Base-by-base conservation (phyloP, 2,797 vertebrate species). In the Eulemur rubriventer region DNA sequence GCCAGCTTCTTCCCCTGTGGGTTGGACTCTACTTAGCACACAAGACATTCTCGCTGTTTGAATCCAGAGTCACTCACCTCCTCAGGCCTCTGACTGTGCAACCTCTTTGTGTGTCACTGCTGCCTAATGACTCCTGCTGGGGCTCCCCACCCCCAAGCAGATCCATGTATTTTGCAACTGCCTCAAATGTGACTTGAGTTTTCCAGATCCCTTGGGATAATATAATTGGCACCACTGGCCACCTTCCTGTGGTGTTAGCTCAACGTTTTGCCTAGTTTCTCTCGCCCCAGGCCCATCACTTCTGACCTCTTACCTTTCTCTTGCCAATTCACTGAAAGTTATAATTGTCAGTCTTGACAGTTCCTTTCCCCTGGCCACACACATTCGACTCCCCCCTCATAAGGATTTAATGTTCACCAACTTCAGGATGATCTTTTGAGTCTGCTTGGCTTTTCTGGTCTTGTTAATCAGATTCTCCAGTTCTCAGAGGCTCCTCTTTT, bases 401-500 rank as follows among this genome's bases (percentile, higher is more conserved):
- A 30, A 72, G 30, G 46, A 87, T 65, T 81, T 35, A 90, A 79
- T 43, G 22, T 38, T 91, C 50, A 63, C 18, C 35, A 24, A 82
- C 75, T 86, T 80, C 14, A 69, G 63, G 67, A 57, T 41, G 24
- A 89, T 91, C 81, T 91, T 86, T 96, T 35, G 55, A 67, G 69
- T 11, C 43, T 24, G 17, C 33, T 70, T 57, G 52, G 48, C 33
- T 95, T 72, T 82, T 84, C 50, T 55, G 79, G 46, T 72, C 48
- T 24, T 86, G 48, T 86, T 85, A 69, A 78, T 91, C 84, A 91
- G 50, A 84, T 48, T 72, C 86, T 80, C 11, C n/a, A 6, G 7
- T 30, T 55, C 52, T 84, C 41, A 70, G 69, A 87, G 61, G 22
- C 65, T 46, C 33, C 16, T 89, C 41, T 82, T 86, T 70, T 83